These are phyloP conservation scores for Intellagama lesueurii DNA, from an alignment of 2,797 vertebrate genomes.

Conservation along the genomic window DNA sequence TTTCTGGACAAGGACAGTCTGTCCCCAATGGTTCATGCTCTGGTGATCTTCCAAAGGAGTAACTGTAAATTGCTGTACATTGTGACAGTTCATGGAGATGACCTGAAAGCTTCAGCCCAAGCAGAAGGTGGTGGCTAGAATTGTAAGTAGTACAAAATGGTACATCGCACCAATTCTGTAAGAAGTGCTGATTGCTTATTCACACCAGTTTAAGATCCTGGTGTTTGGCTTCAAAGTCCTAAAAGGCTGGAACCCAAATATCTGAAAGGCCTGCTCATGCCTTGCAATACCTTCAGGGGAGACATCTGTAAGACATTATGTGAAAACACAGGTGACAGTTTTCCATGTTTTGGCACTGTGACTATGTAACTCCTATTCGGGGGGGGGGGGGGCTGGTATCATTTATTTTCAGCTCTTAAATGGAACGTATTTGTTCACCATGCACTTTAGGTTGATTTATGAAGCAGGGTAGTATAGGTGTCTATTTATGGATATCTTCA, in stretches of 20 bases:
- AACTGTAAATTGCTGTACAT: neutral
- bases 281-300: neutral
- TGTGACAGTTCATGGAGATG: neutral
- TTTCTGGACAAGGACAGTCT: too few species aligned
- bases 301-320: neutral
- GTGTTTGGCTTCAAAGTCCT: neutral
- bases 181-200: neutral
- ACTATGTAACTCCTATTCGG: neutral
- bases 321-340: neutral
- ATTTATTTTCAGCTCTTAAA: too few species aligned
- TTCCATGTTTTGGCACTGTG: neutral
- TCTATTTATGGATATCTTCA: neutral
- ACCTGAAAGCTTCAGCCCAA: neutral
- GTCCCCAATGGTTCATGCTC: too few species aligned
- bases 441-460: neutral
- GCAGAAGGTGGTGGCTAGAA: neutral
- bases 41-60: neutral
- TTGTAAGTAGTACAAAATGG: neutral
- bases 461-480: neutral
- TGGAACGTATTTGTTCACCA: neutral
- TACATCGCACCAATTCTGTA: neutral
- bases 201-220: neutral
- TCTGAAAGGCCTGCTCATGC: neutral
- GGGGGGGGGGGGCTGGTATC: neutral
- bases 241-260: neutral